These are phyloP conservation scores for Argyra leucocephala DNA, from an alignment of 2,888 invertebrate species.

Conservation along the genomic window DNA sequence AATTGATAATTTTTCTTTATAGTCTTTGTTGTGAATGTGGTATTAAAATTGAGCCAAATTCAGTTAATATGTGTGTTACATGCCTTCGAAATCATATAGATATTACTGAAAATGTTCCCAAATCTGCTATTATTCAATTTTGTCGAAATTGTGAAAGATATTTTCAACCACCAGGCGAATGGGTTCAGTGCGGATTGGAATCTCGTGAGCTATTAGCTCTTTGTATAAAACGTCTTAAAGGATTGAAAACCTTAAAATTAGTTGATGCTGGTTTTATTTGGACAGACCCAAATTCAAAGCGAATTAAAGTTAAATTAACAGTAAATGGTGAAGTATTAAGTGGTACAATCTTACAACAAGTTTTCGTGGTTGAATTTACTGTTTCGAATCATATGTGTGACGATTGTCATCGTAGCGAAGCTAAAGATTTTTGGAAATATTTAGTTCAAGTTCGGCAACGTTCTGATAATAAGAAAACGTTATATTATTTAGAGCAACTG, in stretches of 20 bases:
- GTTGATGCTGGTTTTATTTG: slow-evolving; percentile 95
- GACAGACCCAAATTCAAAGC: slow-evolving; percentile 98
- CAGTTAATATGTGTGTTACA: slow-evolving; percentile 93
- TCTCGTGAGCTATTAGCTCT: slow-evolving; percentile 80
- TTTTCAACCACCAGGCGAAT: slow-evolving; percentile 82
- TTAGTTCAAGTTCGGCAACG: slow-evolving; percentile 79
- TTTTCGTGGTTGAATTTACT: slow-evolving; percentile 88
- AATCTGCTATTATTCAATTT: slow-evolving; percentile 81
- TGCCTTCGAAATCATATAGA: slow-evolving; percentile 87
- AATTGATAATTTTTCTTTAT: slow-evolving; percentile 16
- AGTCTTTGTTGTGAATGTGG: slow-evolving; percentile 94
- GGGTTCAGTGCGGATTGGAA: slow-evolving; percentile 77
- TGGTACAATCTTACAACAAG: slow-evolving; percentile 85
- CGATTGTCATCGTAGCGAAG: slow-evolving; percentile 92
- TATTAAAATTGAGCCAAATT: slow-evolving; percentile 82
- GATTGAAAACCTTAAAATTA: slow-evolving; percentile 77
- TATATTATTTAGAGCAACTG: slow-evolving; percentile 93
- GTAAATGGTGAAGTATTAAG: slow-evolving; percentile 91
- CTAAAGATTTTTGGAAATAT: slow-evolving; percentile 96
- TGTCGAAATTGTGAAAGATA: slow-evolving; percentile 92
- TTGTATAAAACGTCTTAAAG: slow-evolving; percentile 87
- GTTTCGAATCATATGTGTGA: slow-evolving; percentile 93
- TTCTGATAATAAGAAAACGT: slow-evolving; percentile 89
- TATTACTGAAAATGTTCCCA: slow-evolving; percentile 92
- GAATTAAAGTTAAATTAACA: slow-evolving; percentile 90